Evolutionary conservation across 2,888 invertebrate genomes (phyloP).

Genomic region (Leptopilina syphax): DNA sequence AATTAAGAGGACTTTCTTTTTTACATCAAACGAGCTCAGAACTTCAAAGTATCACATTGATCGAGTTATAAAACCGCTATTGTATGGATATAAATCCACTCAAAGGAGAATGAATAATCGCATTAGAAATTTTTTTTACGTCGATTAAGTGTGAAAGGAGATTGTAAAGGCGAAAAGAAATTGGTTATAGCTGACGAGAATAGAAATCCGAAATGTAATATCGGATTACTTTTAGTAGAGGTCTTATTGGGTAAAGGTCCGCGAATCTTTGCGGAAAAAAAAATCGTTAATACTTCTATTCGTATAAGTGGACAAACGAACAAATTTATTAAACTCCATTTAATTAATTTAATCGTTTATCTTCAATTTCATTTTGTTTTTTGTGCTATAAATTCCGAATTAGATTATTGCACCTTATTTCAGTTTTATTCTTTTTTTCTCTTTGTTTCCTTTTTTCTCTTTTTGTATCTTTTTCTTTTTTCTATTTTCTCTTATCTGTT

Average conservation of each 20-base stretch:
- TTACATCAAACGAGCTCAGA: no score
- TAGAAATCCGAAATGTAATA: conserved; percentile 21
- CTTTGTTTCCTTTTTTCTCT: no score
- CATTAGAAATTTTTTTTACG: conserved; percentile 23
- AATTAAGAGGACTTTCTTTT: no score
- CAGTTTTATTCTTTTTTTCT: no score
- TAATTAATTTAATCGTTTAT: not conserved
- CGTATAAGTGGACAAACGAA: conserved; percentile 4
- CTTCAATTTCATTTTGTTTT: not conserved
- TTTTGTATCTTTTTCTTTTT: no score
- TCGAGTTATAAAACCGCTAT: not conserved
- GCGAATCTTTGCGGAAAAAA: not conserved
- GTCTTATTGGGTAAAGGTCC: conserved; percentile 18
- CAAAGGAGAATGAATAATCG: conserved; percentile 12
- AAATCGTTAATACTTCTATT: conserved; percentile 12
- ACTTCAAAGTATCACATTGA: not conserved
- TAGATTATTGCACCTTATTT: no score
- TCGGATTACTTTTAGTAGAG: conserved; percentile 18
- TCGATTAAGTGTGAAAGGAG: conserved; percentile 10
- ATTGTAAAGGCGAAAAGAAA: not conserved
- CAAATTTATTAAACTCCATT: conserved; percentile 5
- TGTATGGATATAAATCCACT: not conserved
- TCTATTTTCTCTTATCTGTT: no score
- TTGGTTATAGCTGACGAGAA: not conserved
- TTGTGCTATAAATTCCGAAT: no score